Evolutionary conservation across 2,797 vertebrate genomes (phyloP), one percentile per base, ranked within the genome.

Genomic region (Pogonophryne albipinna): DNA sequence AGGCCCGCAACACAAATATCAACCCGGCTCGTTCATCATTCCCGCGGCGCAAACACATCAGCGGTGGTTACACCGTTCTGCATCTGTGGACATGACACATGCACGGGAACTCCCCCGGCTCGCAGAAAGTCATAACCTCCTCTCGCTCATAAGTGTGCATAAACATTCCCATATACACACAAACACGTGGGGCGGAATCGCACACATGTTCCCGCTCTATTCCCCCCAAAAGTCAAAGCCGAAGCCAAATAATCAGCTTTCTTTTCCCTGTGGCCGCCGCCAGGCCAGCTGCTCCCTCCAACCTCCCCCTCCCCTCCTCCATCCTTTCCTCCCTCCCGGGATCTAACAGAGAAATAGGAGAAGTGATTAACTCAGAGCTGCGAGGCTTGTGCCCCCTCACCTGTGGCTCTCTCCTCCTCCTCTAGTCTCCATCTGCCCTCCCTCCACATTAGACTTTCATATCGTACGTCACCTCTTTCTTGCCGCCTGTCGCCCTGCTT

Each of bases 341-440:
- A 77, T 83, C 82, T 79, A 85, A 87, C 84, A 79, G 85, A 84
- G 85, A 87, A 90, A 87, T 80, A 72, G 85, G 85, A 84, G 82
- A 71, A 87, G 88, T 89, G 91, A 92, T 93, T 91, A 91, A 85
- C 79, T 88, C 74, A 15, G 84, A 88, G 84, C 86, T 85, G 77
- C 34, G 69, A 85, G 78, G 89, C 82, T 74, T 79, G 58, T 66
- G 78, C 82, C 86, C 91, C 85, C 84, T 92, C 89, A 93, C 90
- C 91, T 92, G 91, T 91, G 85, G 80, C 89, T 88, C 82, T 77
- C 72, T 79, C 79, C 86, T 76, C 79, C 46, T 70, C 70, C 61
- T 67, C 71, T 0, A 19, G 47, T 70, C 69, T 79, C 82, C 77
- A 78, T 84, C 84, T 80, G 14, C 83, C 83, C 74, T 75, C 79